These are phyloP conservation scores for Cryptosula pallasiana DNA, from an alignment of 2,888 invertebrate species.

Conservation along the genomic window DNA sequence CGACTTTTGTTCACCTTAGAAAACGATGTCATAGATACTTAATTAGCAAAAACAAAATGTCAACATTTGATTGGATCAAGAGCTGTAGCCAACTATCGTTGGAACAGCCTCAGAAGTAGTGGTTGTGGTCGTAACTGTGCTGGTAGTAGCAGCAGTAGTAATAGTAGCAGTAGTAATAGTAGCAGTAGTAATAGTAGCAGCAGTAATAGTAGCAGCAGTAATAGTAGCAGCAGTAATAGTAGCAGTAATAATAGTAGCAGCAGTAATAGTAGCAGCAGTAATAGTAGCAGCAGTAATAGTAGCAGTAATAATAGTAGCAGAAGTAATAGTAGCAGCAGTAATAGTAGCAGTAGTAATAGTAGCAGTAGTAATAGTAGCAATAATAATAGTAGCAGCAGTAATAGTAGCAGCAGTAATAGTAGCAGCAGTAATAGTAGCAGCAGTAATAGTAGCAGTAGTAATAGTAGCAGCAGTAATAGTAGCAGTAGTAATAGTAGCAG, in stretches of 20 bases:
- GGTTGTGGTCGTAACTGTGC: too few species aligned
- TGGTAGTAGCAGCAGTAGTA: background rate
- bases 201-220: background rate
- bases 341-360: conserved; percentile 1
- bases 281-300: background rate
- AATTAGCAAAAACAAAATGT: too few species aligned
- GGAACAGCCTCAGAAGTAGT: too few species aligned
- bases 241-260: background rate
- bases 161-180: background rate
- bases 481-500: conserved; percentile 27
- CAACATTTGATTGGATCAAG: too few species aligned
- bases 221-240: background rate
- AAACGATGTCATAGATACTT: too few species aligned
- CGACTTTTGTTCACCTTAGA: too few species aligned
- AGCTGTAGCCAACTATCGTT: too few species aligned
- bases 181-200: background rate
- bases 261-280: background rate
- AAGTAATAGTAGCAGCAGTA: too few species aligned
- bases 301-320: too few species aligned
- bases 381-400: conserved; percentile 17
- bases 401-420: conserved; percentile 18
- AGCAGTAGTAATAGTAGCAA: conserved; percentile 3
- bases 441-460: conserved; percentile 21
- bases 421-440: background rate
- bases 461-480: conserved; percentile 26